Base-by-base conservation (phyloP, 2,113 vertebrate genomes). In the Thomomys bottae region DNA sequence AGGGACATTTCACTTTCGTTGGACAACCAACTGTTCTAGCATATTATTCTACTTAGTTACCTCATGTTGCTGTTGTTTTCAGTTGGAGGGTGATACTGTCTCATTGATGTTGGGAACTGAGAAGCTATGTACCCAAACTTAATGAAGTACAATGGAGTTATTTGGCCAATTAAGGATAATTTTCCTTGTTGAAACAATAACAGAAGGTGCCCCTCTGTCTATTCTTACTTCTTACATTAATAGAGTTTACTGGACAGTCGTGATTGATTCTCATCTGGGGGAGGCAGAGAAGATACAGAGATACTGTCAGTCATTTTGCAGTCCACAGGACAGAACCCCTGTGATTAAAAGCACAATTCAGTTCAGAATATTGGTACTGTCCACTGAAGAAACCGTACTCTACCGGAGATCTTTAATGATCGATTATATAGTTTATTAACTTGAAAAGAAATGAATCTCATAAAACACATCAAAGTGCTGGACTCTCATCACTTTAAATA, bases 1-100 rank as follows among this genome's bases (percentile, higher is more conserved):
- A 57, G 59, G 61, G n/a, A 82, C 11, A 76, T 90, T 81, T 81
- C 2, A 18, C 85, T 93, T 92, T 84, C 81, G 78, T 26, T 70
- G 23, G 84, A 81, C 49, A 70, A 81, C 73, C 64, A 77, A 88
- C 81, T 79, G 84, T 92, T 93, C 80, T 67, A 84, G 77, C 84
- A n/a, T n/a, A n/a, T 88, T 84, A 67, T 78, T 54, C 15, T 61
- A 85, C 84, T 93, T 88, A 24, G 45, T 45, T 45, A 45, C 45
- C 45, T 45, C 45, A 45, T 45, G 45, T 45, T 45, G 15, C 18
- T 54, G 14, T 54, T 34, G 73, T 84, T 59, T 93, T 80, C 80
- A 81, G 79, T 24, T 38, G 83, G 93, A 38, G 71, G 30, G 9
- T 38, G 61, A 83, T 77, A 45, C 77, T 79, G 23, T 45, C 45